Evolutionary conservation across 2,113 vertebrate species (phyloP).

Genomic region (Limnothrissa miodon): DNA sequence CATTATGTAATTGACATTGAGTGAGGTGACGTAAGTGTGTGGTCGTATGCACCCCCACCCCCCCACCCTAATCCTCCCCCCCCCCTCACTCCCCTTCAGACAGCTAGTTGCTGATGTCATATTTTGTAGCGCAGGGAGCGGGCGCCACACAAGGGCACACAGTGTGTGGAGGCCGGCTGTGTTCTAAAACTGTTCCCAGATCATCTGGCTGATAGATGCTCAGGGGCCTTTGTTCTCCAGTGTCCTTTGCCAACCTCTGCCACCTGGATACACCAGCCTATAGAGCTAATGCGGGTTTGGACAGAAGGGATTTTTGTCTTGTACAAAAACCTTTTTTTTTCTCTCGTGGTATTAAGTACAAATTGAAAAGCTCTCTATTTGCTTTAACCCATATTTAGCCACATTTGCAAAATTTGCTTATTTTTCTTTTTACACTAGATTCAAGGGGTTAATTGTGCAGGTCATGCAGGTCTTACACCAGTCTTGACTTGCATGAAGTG

Average conservation of each 20-base stretch:
- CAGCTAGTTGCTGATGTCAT: slow-evolving; percentile 22
- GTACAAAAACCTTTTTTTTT: neutral
- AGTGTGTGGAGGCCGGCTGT: neutral
- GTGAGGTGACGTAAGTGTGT: slow-evolving; percentile 25
- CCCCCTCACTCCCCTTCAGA: neutral
- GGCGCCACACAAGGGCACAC: neutral
- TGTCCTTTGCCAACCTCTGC: neutral
- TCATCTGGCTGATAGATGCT: neutral
- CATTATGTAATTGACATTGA: slow-evolving; percentile 29
- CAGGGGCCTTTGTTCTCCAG: neutral
- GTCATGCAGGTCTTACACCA: too few species aligned
- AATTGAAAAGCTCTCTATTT: neutral
- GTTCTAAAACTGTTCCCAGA: slow-evolving; percentile 19
- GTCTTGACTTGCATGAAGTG: too few species aligned
- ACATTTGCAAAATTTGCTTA: too few species aligned
- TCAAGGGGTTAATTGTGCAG: too few species aligned
- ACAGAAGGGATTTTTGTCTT: neutral
- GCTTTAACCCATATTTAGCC: neutral
- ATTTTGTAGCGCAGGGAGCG: slow-evolving; percentile 14
- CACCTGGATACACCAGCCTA: neutral
- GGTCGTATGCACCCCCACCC: neutral
- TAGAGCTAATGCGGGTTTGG: neutral
- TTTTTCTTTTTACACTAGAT: too few species aligned
- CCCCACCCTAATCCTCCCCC: neutral
- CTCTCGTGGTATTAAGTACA: too few species aligned